Base-by-base conservation (phyloP, 1,140 invertebrate species). In the Caenorhabditis remanei region DNA sequence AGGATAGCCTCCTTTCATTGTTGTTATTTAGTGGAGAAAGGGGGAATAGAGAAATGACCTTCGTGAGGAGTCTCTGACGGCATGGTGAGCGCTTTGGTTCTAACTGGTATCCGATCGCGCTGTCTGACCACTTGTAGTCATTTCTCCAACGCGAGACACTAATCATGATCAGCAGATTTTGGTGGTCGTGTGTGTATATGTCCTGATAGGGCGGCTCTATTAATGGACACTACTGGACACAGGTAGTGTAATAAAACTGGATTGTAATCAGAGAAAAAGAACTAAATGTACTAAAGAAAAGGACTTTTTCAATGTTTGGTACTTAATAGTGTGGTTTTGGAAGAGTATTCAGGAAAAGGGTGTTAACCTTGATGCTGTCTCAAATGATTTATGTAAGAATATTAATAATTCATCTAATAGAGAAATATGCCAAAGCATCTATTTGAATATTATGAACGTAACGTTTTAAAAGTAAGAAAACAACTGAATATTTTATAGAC, bases 141-240 rank as follows among this genome's bases (percentile, higher is more conserved):
- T 79, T 79, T 24, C 71, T 79, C 14, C n/a, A 32, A 53, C 8
- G 43, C 71, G 71, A 79, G 46, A 79, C 43, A 79, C 46, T 50
- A 24, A 79, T 79, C 71, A 79, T 79, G 71, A 79, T 79, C 71
- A 79, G 46, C 43, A 79, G 71, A 79, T 79, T 79, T 48, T 79
- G 46, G 71, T 79, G 19, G 32, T 40, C 16, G 63, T 67, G 40
- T 71, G 41, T 43, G 41, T 79, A 13, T 50, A 24, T 79, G 71
- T 79, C 71, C 71, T 79, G 43, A 79, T 79, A 48, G n/a, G 46
- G 71, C 46, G 53, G 71, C 65, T 71, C 65, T 71, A 71, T 71
- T 71, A 71, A 71, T 19, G 41, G 65, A 71, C 65, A 71, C 65
- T 32, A 32, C 61, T 32, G 61, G 61, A 58, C 55, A 58, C 41